A percentile compares a stretch with the other conserved stretches of the same genome.
phyloP scores from a whole-genome alignment of 2,888 invertebrate genomes.

The Ectemnius lituratus region DNA sequence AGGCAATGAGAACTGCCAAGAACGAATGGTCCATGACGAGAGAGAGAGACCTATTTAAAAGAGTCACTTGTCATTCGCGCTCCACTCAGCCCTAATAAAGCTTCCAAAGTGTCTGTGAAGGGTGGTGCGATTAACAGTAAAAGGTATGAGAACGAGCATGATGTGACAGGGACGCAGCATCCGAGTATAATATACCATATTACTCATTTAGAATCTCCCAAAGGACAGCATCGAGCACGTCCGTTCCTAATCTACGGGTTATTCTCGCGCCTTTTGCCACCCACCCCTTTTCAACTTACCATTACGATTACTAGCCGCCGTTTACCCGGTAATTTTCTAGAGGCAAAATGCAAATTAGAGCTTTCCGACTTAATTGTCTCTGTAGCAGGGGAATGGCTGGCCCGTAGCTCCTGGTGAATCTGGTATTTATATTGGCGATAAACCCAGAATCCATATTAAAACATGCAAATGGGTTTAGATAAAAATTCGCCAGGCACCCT shows the following conservation, averaged over 20 bases:
- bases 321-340: slow-evolving; percentile 22
- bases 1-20: no score
- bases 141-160: background rate
- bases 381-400: slow-evolving; percentile 51
- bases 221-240: background rate
- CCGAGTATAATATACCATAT: background rate
- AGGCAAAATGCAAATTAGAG: slow-evolving; percentile 58
- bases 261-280: slow-evolving; percentile 22
- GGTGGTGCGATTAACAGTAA: no score
- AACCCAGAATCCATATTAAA: slow-evolving; percentile 65
- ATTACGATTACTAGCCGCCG: slow-evolving; percentile 37
- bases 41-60: no score
- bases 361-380: slow-evolving; percentile 61
- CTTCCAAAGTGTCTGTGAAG: no score
- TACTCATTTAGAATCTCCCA: background rate
- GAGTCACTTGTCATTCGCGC: no score
- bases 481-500: slow-evolving; percentile 54
- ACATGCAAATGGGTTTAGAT: slow-evolving; percentile 60
- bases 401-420: slow-evolving; percentile 50
- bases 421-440: slow-evolving; percentile 66
- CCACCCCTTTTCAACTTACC: background rate
- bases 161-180: background rate
- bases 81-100: no score
- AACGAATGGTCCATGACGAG: no score
- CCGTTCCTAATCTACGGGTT: background rate